phyloP scores from a whole-genome alignment of 1,140 invertebrate species.

The Zaprionus camerounensis region DNA sequence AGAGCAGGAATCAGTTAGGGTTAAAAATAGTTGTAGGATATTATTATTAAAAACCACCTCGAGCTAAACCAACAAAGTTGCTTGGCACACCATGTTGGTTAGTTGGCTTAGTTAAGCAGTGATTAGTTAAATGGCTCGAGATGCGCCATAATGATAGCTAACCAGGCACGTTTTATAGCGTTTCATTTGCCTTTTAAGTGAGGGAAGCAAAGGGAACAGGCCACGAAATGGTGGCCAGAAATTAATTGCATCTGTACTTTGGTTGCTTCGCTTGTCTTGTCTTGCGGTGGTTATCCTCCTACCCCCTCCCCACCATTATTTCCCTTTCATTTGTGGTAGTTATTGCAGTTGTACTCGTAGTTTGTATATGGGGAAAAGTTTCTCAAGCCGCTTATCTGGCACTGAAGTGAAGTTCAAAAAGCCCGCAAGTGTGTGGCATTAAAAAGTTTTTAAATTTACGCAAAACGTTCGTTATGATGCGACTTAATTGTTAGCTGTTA shows the following conservation, averaged over 20 bases:
- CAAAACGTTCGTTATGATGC: constrained; percentile 75
- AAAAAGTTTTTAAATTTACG: constrained; percentile 77
- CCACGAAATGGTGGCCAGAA: constrained; percentile 40
- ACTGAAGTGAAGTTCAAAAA: constrained; percentile 71
- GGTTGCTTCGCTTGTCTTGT: constrained; percentile 39
- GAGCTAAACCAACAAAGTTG: constrained; percentile 1
- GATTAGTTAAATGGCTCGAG: constrained; percentile 78
- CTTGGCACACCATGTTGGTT: constrained; percentile 21
- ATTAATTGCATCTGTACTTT: constrained; percentile 75
- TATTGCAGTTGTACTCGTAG: constrained; percentile 65
- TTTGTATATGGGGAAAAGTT: constrained; percentile 62
- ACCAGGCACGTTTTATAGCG: constrained; percentile 64
- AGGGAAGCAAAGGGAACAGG: not conserved
- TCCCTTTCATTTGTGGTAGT: constrained; percentile 56
- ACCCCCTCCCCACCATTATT: constrained; percentile 9
- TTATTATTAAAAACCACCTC: constrained; percentile 26
- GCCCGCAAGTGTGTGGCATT: constrained; percentile 82
- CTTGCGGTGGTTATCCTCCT: not conserved
- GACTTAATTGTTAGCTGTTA: constrained; percentile 81
- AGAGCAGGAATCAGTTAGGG: not conserved
- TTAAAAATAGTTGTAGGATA: not conserved
- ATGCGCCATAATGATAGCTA: constrained; percentile 68
- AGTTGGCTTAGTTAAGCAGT: constrained; percentile 47
- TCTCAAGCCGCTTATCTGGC: constrained; percentile 71
- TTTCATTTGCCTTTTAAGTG: constrained; percentile 27